Conservation (phyloP, 2,888 invertebrate species). For the Osmoderma eremita region DNA sequence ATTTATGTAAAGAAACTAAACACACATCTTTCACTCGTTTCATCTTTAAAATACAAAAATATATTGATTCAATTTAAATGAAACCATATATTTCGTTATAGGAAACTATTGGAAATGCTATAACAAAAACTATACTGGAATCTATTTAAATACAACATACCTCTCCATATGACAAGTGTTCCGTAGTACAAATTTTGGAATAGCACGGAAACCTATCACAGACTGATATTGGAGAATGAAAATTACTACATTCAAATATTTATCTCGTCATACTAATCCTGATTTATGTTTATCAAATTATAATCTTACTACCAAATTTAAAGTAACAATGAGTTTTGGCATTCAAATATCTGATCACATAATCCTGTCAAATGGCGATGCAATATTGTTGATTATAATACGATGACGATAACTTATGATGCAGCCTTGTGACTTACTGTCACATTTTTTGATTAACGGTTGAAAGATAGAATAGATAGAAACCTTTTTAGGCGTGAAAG, state of each 20-base stretch:
- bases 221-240: slow-evolving; percentile 16
- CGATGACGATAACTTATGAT: not conserved
- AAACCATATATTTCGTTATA: too few relatives aligned
- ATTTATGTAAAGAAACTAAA: too few relatives aligned
- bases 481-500: too few relatives aligned
- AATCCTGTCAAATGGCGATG: slow-evolving; percentile 2
- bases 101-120: too few relatives aligned
- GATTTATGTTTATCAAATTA: slow-evolving; percentile 27
- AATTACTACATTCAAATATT: slow-evolving; percentile 8
- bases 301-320: slow-evolving; percentile 28
- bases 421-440: too few relatives aligned
- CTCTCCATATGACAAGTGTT: not conserved
- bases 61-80: too few relatives aligned
- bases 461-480: too few relatives aligned
- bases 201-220: not conserved
- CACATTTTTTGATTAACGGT: too few relatives aligned
- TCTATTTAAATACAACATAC: slow-evolving; percentile 2
- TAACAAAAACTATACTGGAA: too few relatives aligned
- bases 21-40: too few relatives aligned
- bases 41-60: too few relatives aligned
- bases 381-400: not conserved
- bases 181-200: not conserved
- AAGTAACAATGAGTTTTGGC: slow-evolving; percentile 13
- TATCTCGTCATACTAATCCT: slow-evolving; percentile 21
- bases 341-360: not conserved